A percentile compares a stretch with the other conserved stretches of the same genome.
Evolutionary conservation across 2,113 vertebrate genomes (phyloP).

Genomic region (Brienomyrus longianalis): DNA sequence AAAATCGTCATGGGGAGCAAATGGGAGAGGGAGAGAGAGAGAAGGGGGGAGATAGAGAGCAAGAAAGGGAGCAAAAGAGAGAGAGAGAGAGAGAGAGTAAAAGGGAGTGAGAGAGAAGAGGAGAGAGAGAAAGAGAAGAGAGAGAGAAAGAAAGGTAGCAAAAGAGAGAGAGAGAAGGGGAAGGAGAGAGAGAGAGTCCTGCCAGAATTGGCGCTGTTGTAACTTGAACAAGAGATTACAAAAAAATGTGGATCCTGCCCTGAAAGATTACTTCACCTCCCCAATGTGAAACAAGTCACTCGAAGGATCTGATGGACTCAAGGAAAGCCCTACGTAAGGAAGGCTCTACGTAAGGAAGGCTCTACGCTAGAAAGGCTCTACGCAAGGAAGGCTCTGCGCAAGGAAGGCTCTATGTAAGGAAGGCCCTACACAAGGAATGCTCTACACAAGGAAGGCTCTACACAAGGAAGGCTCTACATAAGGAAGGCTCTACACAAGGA

Average conservation of each 20-base stretch:
- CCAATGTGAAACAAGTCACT: not conserved
- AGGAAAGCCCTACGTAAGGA: not conserved
- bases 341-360: not conserved
- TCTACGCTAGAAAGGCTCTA: not conserved
- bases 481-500: not conserved
- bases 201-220: slow-evolving; percentile 14
- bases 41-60: too few relatives aligned
- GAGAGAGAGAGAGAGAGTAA: not conserved
- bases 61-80: not conserved
- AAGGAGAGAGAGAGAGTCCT: not conserved
- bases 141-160: not conserved
- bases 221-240: slow-evolving; percentile 28
- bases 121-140: too few relatives aligned
- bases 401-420: not conserved
- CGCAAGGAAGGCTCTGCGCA: not conserved
- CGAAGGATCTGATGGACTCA: not conserved
- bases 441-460: not conserved
- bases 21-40: not conserved
- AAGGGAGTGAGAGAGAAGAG: not conserved
- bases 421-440: not conserved
- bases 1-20: not conserved
- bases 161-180: not conserved
- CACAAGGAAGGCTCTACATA: not conserved
- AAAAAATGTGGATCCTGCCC: not conserved
- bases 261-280: not conserved